These are phyloP conservation scores for Monochamus alternatus DNA, from an alignment of 2,888 invertebrate genomes.

Conservation along the genomic window DNA sequence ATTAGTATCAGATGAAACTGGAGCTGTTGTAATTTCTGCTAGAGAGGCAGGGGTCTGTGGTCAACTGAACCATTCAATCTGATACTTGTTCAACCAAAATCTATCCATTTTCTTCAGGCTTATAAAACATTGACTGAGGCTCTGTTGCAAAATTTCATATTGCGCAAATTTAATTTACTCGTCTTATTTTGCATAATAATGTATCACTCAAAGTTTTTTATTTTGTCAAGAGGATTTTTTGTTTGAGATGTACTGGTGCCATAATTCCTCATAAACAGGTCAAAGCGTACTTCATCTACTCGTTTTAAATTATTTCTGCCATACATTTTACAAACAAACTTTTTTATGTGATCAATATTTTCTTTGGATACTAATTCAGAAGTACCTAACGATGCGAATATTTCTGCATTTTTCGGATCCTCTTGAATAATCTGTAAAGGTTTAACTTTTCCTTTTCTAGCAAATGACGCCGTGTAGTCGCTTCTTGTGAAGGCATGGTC, in stretches of 20 bases:
- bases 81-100: neutral
- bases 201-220: neutral
- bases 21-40: neutral
- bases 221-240: neutral
- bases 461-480: neutral
- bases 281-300: no score
- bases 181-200: slow-evolving; percentile 1
- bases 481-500: neutral
- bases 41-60: neutral
- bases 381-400: neutral
- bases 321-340: no score
- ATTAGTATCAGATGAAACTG: neutral
- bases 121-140: neutral
- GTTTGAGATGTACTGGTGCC: neutral
- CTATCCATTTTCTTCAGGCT: slow-evolving; percentile 5
- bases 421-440: neutral
- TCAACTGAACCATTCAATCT: neutral
- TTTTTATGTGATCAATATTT: neutral
- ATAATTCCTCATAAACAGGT: no score
- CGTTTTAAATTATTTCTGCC: no score
- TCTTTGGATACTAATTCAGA: neutral
- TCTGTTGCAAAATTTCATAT: neutral
- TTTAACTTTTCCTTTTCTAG: neutral
- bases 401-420: neutral
- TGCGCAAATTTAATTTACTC: slow-evolving; percentile 3